These are phyloP conservation scores for Venusia cambrica DNA, from an alignment of 2,888 invertebrate genomes.

Conservation along the genomic window DNA sequence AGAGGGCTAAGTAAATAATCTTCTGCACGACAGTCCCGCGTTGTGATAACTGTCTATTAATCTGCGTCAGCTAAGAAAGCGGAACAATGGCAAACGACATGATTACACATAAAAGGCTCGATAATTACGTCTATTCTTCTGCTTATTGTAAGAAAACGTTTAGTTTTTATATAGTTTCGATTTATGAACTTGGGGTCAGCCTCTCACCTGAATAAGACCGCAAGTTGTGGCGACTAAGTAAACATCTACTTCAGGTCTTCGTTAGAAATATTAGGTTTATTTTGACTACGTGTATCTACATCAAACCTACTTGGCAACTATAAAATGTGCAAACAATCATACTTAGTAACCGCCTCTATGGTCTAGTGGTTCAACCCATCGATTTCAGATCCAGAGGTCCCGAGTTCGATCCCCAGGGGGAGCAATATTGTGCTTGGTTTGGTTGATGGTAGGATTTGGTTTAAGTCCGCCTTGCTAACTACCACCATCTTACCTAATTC, in stretches of 20 bases:
- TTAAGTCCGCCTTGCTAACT: too few species aligned
- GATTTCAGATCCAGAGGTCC: too few species aligned
- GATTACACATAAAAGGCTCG: conserved; percentile 41
- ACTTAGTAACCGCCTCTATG: too few species aligned
- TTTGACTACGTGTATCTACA: conserved; percentile 3
- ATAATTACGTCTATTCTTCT: conserved; percentile 44
- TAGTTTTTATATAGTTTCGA: conserved; percentile 35
- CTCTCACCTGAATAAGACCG: not conserved
- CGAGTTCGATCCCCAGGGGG: too few species aligned
- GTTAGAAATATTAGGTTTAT: conserved; percentile 2
- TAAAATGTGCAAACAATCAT: too few species aligned
- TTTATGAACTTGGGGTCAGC: conserved; percentile 18
- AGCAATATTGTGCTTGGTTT: too few species aligned
- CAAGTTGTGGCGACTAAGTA: not conserved
- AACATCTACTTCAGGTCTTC: conserved; percentile 7
- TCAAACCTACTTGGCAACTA: too few species aligned
- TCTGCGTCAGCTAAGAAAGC: conserved; percentile 39
- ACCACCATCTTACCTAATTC: too few species aligned
- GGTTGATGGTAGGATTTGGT: too few species aligned
- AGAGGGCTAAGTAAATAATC: conserved; percentile 27
- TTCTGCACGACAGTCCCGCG: conserved; percentile 23
- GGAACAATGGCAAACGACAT: conserved; percentile 57
- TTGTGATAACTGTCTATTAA: conserved; percentile 7
- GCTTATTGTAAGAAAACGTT: conserved; percentile 36
- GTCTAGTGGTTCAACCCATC: too few species aligned